A percentile compares a stretch with the other conserved stretches of the same genome.
phyloP scores from a whole-genome alignment of 64 coral and sea anemone genomes.

The Porites lutea region DNA sequence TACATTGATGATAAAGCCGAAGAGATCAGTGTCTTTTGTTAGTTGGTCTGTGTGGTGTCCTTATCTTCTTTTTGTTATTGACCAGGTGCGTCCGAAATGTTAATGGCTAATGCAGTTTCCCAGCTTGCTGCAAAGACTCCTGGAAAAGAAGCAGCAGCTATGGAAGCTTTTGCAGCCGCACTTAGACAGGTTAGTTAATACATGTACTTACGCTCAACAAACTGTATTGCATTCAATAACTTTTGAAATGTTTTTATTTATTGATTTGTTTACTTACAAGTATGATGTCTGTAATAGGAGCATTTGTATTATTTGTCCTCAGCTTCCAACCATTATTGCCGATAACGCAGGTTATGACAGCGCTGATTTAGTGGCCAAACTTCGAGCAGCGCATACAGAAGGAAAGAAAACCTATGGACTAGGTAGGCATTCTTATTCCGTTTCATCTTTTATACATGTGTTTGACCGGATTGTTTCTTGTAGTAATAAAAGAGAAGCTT shows the following conservation, averaged over 20 bases:
- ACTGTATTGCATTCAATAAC: background rate
- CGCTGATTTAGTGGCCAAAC: constrained; percentile 95
- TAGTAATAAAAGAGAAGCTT: background rate
- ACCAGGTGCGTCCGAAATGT: constrained; percentile 94
- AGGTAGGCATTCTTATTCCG: constrained; percentile 42
- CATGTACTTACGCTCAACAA: no score
- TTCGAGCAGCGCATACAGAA: constrained; percentile 93
- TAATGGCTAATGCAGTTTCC: constrained; percentile 96
- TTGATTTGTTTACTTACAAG: background rate
- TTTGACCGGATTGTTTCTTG: background rate
- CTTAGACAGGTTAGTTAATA: constrained; percentile 71
- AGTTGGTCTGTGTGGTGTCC: background rate
- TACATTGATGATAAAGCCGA: no score
- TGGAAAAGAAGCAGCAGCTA: constrained; percentile 95
- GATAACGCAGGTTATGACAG: constrained; percentile 99
- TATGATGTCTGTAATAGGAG: no score
- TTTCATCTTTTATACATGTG: background rate
- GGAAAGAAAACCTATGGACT: constrained; percentile 86
- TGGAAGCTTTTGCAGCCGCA: constrained; percentile 90
- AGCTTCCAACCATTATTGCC: constrained; percentile 97
- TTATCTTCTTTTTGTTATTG: background rate
- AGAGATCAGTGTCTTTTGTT: background rate
- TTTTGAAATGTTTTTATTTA: no score
- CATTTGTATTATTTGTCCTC: background rate
- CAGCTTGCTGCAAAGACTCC: constrained; percentile 93